Evolutionary conservation across 2,797 vertebrate species (phyloP), one percentile per base, ranked within the genome.

Genomic region (Enteromius afrohamiltoni): DNA sequence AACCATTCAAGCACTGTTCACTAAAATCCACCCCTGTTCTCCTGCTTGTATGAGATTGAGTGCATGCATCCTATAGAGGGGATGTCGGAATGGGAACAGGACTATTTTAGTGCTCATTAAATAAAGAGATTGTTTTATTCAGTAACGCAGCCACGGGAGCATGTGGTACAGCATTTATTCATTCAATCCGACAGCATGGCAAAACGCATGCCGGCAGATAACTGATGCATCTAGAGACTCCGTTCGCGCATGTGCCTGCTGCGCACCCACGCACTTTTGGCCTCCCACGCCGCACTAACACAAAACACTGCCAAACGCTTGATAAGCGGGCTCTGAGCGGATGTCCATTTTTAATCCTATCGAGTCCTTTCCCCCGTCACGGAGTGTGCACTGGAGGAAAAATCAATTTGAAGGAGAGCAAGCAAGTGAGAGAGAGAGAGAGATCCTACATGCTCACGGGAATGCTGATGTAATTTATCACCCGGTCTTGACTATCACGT

Each of bases 1-100:
- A 85, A 91, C 90, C 86, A 87, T 91, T 91, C 81, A 87, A 85
- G 88, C 85, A 84, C 87, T 29, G 49, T 88, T 90, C 86, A 87
- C 86, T 87, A 62, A 88, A 85, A 89, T 85, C 82, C 84, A 89
- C 91, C 93, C 88, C 45, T 13, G 83, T 55, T 21, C 51, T 53
- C 19, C 83, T 69, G 51, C 83, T 86, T 83, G 83, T 6, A 45
- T 64, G 84, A 77, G 51, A 71, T 64, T 78, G 55, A 73, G 74
- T 75, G 53, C 62, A 7, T 84, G 34, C 51, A 49, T 29, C 42
- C 45, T 29, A 49, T 9, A 6, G 7, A 31, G 37, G 37, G 55
- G 78, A 83, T 40, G 37, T 4, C 29, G 14, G 21, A 14, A 65
- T 23, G 31, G 45, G 14, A 53, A 53, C 9, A 3, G 6, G 10